Evolutionary conservation across 2,797 vertebrate species (phyloP), one percentile per base, ranked within the genome.

Genomic region (Sylvia borin): DNA sequence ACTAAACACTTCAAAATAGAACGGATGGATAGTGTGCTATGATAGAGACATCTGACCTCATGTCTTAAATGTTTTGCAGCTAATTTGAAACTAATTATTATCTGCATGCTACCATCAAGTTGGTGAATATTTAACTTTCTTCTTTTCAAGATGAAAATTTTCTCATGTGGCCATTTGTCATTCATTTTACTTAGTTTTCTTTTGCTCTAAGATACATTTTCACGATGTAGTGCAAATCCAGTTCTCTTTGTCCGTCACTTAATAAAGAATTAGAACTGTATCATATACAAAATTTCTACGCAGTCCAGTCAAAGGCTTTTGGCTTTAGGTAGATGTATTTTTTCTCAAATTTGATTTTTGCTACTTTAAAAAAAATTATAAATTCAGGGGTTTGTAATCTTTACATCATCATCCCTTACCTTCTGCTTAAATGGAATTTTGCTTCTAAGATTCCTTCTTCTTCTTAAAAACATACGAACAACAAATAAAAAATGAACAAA

Each of bases 21-120:
- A 31, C 8, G 34, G 48, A 67, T 79, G 53, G 55, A 87, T 88
- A 26, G 16, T 34, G 38, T 85, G 72, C 71, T 74, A 22, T n/a
- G 68, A 75, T 17, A 60, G 17, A 51, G 18, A 61, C 48, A 18
- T n/a, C 26, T 27, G 58, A 77, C 75, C 65, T 74, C 17, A 19
- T 36, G 48, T 64, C 72, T 54, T 87, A 47, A 85, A 57, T 60
- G 5, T 67, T 76, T 85, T 89, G 48, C 68, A 74, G 16, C 58
- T 92, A 42, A 70, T 71, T 91, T 83, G 65, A 83, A 91, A 32
- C 38, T 74, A 82, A 10, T 81, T 92, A 45, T 92, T 94, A 73
- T 71, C 48, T 79, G 34, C 65, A 16, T 51, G 43, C 24, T 60
- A 11, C n/a, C 21, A 5, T 53, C 29, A 76, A 62, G 21, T 45